Base-by-base conservation (phyloP, 2,888 invertebrate species). In the Leucozona laternaria region DNA sequence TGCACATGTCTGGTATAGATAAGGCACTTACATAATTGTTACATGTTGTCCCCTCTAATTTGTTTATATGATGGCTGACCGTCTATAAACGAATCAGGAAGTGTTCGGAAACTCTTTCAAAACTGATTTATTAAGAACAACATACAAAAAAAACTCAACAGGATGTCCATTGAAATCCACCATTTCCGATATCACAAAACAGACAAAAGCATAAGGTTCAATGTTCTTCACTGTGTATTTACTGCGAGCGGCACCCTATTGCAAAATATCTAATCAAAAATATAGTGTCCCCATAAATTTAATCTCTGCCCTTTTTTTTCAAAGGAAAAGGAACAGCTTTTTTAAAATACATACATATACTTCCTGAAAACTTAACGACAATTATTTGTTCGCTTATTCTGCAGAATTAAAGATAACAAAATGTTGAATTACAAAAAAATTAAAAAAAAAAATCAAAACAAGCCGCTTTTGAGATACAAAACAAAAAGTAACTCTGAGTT, bases 361-460 rank as follows among this genome's bases (percentile, higher is more conserved):
- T 28, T 43, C 57, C 45, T 50, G 34, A 77, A 40, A 62, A 81
- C 66, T 58, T 70, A 70, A 73, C 40, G 57, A 79, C 70, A 70
- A 31, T 31, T 37, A 40, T 70, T 68, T 73, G 15, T 31, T 43
- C 50, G 71, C 60, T 75, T 71, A 64, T 66, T 84, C 53, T 25
- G 76, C 72, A 76, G 62, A 80, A 62, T 78, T 80, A 55, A 68
- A 76, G 80, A 85, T 80, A 85, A 80, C 73, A 73, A 73, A 73
- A 43, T 31, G 62, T 68, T 66, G 20, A 10, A 31, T 43, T 57
- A 57, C 31, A 45, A 53, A 22, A 22, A n/a, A 57, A 28, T 55
- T 10, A n/a, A 40, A 20, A 6, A 31, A 31, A n/a, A 28, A 50
- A 64, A 71, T 34, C 55, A 43, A 50, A 60, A 77, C 68, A 71